Conservation (phyloP, 2,113 vertebrate species). For the Tragulus kanchil region DNA sequence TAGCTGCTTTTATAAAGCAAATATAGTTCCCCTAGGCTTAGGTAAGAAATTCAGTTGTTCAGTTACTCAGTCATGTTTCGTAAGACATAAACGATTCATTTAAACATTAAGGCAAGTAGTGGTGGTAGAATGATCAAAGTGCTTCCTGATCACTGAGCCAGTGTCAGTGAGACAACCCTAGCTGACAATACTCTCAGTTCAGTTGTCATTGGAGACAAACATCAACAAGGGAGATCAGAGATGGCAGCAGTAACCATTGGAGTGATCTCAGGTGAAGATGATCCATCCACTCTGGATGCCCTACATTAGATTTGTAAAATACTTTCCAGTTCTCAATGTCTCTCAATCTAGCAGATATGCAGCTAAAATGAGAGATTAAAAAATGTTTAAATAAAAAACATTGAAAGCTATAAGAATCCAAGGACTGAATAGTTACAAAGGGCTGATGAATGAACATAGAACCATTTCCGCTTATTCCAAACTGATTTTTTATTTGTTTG, state of each 20-base stretch:
- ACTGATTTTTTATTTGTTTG: background rate
- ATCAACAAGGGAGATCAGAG: background rate
- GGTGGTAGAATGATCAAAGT: background rate
- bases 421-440: background rate
- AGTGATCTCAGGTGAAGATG: background rate
- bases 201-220: background rate
- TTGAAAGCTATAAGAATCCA: background rate
- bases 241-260: background rate
- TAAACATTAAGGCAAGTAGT: background rate
- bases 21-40: background rate
- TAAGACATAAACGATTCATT: no score
- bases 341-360: background rate
- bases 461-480: background rate
- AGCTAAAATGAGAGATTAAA: background rate
- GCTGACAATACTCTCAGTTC: background rate
- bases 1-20: background rate
- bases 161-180: background rate
- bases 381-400: background rate
- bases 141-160: background rate
- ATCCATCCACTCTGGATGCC: accelerated
- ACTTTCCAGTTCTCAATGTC: background rate
- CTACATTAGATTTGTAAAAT: background rate
- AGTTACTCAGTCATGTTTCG: no score
- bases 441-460: background rate
- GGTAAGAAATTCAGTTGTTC: background rate